These are phyloP conservation scores for Carollia perspicillata DNA, from an alignment of 2,113 vertebrate species.

Conservation along the genomic window DNA sequence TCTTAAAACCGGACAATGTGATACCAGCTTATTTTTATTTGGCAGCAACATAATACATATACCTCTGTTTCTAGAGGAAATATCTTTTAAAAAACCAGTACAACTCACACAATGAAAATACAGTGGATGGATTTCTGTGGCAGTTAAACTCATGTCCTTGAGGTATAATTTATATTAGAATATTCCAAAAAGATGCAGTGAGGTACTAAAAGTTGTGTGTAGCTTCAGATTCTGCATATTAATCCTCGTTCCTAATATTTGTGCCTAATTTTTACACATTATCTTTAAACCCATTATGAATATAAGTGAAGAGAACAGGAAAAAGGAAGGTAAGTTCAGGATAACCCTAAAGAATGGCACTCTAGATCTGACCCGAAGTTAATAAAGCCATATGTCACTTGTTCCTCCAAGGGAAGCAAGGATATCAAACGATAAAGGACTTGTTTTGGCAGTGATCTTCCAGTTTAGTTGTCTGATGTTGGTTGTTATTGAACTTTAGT, in stretches of 20 bases:
- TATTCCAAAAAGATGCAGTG: neutral
- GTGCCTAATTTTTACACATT: neutral
- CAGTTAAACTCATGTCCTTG: neutral
- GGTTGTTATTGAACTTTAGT: neutral
- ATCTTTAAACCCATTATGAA: neutral
- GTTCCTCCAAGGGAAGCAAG: neutral
- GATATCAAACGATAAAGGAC: neutral
- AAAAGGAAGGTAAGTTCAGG: neutral
- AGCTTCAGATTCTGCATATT: neutral
- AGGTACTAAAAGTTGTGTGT: neutral
- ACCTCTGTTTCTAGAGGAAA: neutral
- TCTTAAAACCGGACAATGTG: slow-evolving; percentile 19
- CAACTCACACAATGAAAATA: neutral
- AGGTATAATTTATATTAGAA: neutral
- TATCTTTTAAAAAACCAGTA: neutral
- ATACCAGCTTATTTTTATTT: slow-evolving; percentile 4
- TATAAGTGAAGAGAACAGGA: neutral
- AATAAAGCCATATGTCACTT: neutral
- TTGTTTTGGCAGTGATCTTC: neutral
- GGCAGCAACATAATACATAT: neutral
- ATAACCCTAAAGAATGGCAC: neutral
- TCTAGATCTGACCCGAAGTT: neutral
- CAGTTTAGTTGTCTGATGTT: neutral
- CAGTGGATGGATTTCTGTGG: neutral
- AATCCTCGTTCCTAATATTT: neutral